Conservation (phyloP, 2,113 vertebrate genomes). For the Gobiocypris rarus region DNA sequence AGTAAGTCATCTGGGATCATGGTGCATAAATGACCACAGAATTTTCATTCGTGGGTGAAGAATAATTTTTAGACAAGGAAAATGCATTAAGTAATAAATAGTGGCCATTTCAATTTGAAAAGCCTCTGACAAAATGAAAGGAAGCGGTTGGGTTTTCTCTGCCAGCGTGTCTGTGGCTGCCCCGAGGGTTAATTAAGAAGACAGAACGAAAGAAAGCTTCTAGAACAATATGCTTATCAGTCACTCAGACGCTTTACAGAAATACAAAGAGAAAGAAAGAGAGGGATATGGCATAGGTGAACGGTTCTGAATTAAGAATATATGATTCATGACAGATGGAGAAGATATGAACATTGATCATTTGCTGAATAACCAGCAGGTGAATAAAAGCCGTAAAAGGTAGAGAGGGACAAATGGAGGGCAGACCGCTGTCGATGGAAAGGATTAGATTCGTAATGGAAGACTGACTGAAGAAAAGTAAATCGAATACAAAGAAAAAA, state of each 20-base stretch:
- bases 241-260: slow-evolving; percentile 32
- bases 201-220: slow-evolving; percentile 19
- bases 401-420: slow-evolving; percentile 22
- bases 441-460: neutral
- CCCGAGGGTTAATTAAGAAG: slow-evolving; percentile 67
- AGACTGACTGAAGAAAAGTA: slow-evolving; percentile 11
- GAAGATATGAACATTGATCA: slow-evolving; percentile 2
- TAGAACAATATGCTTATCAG: slow-evolving; percentile 41
- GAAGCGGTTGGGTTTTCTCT: slow-evolving; percentile 6
- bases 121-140: slow-evolving; percentile 60
- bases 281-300: neutral
- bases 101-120: slow-evolving; percentile 24
- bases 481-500: neutral
- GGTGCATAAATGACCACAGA: neutral
- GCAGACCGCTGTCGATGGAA: neutral
- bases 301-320: slow-evolving; percentile 40
- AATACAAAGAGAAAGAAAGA: slow-evolving; percentile 1
- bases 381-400: neutral
- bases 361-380: slow-evolving; percentile 4
- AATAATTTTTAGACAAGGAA: neutral
- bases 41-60: neutral
- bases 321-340: slow-evolving; percentile 32
- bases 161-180: slow-evolving; percentile 28
- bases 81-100: neutral
- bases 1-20: neutral